Base-by-base conservation (phyloP, 53 echinoderm and acorn worm genomes). In the Hippasteria phrygiana region DNA sequence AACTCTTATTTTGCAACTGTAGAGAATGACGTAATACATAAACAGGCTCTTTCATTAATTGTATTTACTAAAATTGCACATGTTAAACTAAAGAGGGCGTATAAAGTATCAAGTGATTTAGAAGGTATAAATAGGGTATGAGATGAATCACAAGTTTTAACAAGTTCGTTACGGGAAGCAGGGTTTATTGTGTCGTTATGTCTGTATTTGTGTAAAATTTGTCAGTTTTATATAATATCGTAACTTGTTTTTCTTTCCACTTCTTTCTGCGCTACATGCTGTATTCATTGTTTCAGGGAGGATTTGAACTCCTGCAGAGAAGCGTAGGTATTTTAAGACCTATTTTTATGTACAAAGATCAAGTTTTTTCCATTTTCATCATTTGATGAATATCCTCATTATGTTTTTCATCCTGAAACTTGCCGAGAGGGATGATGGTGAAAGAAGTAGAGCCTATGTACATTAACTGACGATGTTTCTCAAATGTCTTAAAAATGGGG, bases 201-300 rank as follows among this genome's bases (percentile, higher is more conserved):
- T 47, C 74, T 74, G n/a, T 74, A 45, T 73, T 72, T 13, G 31
- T 45, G 45, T 12, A 27, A 74, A n/a, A 46, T 74, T 41, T 46
- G 74, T 74, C 74, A 22, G 27, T 62, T 14, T 62, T 27, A 36
- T 70, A 11, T 70, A 34, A 34, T 26, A 45, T 4, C 8, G 43
- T 13, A 26, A 7, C 2, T 59, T 26, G 16, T 59, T 59, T 74
- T 74, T 20, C 43, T 24, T 74, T 43, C 74, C 28, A 24, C 24
- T 39, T 29, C 14, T 46, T 28, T 45, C 26, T 27, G 20, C 41
- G 27, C 41, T 39, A 27, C 4, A 73, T 41, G 22, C 27, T 46
- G 74, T 74, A 74, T 74, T 74, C 74, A 28, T 22, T 29, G 74
- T 74, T 74, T 43, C 16, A n/a, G n/a, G n/a, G n/a, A n/a, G 47